Evolutionary conservation across 2,797 vertebrate genomes (phyloP).

Genomic region (Scolopax rusticola): DNA sequence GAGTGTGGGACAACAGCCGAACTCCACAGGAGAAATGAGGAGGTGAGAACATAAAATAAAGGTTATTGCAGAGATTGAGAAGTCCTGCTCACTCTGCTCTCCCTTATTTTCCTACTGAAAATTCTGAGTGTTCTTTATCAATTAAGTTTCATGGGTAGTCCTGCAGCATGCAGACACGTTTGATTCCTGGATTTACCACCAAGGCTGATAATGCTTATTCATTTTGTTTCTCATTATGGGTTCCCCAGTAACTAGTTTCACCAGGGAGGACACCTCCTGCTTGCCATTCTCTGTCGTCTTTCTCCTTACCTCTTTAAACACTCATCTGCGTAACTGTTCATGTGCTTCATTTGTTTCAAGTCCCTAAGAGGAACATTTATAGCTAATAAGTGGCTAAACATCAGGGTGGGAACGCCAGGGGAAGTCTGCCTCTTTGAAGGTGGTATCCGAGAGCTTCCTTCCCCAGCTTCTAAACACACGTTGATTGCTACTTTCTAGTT

Average conservation of each 20-base stretch:
- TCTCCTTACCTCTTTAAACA: not conserved
- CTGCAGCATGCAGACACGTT: not conserved
- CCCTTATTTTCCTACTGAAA: not conserved
- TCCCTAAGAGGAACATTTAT: not conserved
- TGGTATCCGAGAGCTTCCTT: not conserved
- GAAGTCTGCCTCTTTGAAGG: not conserved
- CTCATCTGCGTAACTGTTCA: not conserved
- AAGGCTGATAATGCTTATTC: not conserved
- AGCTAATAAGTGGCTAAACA: not conserved
- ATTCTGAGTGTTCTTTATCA: not conserved
- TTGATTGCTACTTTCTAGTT: not conserved
- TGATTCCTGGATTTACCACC: not conserved
- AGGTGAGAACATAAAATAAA: conserved; percentile 79
- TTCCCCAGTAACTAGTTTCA: not conserved
- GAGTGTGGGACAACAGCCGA: conserved; percentile 70
- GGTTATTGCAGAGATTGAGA: not conserved
- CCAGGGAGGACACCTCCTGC: not conserved
- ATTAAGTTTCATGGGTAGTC: not conserved
- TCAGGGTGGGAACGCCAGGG: not conserved
- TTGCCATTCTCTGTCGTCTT: not conserved
- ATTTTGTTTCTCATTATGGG: not conserved
- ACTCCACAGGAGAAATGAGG: conserved; percentile 79
- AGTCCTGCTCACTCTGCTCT: not conserved
- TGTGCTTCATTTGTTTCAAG: not conserved
- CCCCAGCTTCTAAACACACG: not conserved